Evolutionary conservation across 2,113 vertebrate species (phyloP).

Genomic region (Caracal caracal): DNA sequence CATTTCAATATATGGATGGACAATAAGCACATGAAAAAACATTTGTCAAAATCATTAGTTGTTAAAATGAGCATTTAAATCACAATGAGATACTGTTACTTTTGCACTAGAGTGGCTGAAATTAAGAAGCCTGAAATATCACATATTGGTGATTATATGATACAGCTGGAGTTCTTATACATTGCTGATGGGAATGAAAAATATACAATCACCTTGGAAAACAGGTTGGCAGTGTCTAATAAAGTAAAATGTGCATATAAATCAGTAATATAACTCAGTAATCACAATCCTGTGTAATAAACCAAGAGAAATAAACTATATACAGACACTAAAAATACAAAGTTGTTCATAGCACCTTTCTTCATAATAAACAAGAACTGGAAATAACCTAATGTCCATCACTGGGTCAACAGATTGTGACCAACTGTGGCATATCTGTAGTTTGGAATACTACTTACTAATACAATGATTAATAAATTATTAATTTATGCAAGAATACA

Average conservation of each 20-base stretch:
- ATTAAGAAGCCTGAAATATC: background rate
- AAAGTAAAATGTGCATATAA: background rate
- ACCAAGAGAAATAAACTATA: background rate
- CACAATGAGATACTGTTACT: background rate
- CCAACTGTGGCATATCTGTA: background rate
- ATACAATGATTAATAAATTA: background rate
- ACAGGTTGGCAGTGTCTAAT: background rate
- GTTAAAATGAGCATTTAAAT: background rate
- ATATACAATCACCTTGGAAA: background rate
- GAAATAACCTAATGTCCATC: background rate
- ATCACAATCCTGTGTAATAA: background rate
- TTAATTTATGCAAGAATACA: background rate
- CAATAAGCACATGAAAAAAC: background rate
- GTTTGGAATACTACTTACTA: background rate
- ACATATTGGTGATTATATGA: background rate
- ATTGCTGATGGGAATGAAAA: background rate
- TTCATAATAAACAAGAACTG: background rate
- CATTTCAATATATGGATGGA: background rate
- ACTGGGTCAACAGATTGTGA: background rate
- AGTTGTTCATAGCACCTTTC: background rate
- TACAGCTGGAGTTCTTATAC: background rate
- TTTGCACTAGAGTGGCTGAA: background rate
- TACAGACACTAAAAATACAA: background rate
- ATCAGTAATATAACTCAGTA: background rate
- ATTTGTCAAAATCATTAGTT: background rate